These are phyloP conservation scores for Pachydiplax longipennis DNA, from an alignment of 2,888 invertebrate genomes.

Conservation along the genomic window DNA sequence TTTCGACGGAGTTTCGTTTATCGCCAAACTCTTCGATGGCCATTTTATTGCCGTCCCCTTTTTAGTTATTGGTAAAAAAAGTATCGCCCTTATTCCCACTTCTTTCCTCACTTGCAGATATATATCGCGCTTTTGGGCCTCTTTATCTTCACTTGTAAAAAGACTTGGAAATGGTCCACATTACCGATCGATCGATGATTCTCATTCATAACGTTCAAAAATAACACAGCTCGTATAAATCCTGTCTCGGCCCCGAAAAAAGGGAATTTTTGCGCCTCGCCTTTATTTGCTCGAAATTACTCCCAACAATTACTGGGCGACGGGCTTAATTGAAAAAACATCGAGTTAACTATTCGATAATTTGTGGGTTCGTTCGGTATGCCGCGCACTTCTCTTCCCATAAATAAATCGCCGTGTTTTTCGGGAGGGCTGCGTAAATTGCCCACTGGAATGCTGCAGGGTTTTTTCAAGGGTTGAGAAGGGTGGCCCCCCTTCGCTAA, in stretches of 20 bases:
- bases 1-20: not conserved
- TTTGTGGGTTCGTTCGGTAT: conserved; percentile 23
- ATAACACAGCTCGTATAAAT: not conserved
- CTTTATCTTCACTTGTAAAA: not conserved
- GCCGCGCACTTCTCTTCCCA: not conserved
- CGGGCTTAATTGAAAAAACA: conserved; percentile 28
- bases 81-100: not conserved
- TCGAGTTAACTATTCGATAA: conserved; percentile 13
- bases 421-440: not conserved
- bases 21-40: not conserved
- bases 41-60: not conserved
- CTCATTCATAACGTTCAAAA: not conserved
- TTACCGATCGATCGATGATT: not conserved
- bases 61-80: not conserved
- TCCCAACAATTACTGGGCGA: conserved; percentile 1
- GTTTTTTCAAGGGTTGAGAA: not conserved
- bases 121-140: not conserved
- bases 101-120: not conserved
- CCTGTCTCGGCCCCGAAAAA: not conserved
- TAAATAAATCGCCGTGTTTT: conserved; percentile 20
- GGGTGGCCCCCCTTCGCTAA: not conserved
- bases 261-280: not conserved
- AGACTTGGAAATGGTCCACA: not conserved
- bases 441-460: not conserved
- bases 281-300: not conserved